Base-by-base conservation (phyloP, 2,797 vertebrate genomes). In the Otolemur crassicaudatus region DNA sequence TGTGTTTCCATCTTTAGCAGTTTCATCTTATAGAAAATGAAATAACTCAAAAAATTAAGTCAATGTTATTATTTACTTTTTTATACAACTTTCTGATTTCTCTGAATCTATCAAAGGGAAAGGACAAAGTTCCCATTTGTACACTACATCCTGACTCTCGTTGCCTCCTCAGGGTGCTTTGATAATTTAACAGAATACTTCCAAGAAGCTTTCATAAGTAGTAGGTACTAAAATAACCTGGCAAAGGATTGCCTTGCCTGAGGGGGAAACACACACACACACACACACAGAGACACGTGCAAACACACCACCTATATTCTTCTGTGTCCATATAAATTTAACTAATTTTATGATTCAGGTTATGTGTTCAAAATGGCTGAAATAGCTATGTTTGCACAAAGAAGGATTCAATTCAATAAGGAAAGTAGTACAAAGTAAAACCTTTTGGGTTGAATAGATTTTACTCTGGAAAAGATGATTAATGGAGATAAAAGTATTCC, bases 51-150 rank as follows among this genome's bases (percentile, higher is more conserved):
- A 61, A 90, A 76, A 20, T 84, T 46, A 69, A 2, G 2, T 76
- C 58, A 53, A 49, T 73, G n/a, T 91, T 89, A 60, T 90, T 93
- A 40, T 89, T 91, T 5, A 77, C 1, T 81, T 92, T 92, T 22
- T 83, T 95, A 23, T 81, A 60, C 85, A 27, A 65, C 37, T 90
- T 89, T 95, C 13, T 14, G 75, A 87, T 84, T 81, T 96, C 3
- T 6, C 37, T 77, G 20, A 95, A 63, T 77, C 86, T 84, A 58
- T 69, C n/a, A 91, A 91, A 94, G 20, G 20, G 84, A 90, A 89
- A 94, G 23, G 17, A 87, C 2, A 73, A 85, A 65, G 46, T 3
- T 40, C 11, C 29, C 58, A 56, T 16, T 56, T 86, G 2, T 58
- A 58, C 0, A 92, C 10, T 86, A 5, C 6, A 40, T 84, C 25